A percentile compares a stretch with the other conserved stretches of the same genome.
Conservation (phyloP, 2,888 invertebrate genomes). For the Xestia ashworthii region DNA sequence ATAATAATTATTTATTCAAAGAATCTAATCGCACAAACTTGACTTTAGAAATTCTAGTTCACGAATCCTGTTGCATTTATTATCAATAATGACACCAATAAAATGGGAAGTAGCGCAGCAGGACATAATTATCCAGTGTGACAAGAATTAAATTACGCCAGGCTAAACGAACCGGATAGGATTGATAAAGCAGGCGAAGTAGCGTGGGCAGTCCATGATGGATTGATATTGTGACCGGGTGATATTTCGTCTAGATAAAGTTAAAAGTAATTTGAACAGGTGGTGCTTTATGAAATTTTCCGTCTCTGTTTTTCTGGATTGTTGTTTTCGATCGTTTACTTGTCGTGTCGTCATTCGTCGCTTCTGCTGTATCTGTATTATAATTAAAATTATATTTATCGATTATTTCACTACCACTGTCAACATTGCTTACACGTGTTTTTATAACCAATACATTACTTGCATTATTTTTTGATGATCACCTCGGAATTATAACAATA, state of each 20-base stretch:
- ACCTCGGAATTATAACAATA: constrained; percentile 3
- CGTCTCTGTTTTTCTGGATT: background rate
- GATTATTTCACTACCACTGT: background rate
- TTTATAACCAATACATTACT: background rate
- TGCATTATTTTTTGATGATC: too few species aligned
- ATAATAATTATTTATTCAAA: constrained; percentile 14
- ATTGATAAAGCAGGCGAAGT: constrained; percentile 49
- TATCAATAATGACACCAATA: constrained; percentile 65
- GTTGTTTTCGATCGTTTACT: background rate
- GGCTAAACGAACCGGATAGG: constrained; percentile 57
- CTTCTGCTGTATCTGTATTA: background rate
- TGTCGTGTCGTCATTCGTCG: background rate
- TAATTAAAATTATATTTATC: background rate
- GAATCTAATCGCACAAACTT: constrained; percentile 54
- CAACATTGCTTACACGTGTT: background rate
- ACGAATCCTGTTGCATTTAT: constrained; percentile 67
- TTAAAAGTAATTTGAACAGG: constrained; percentile 38
- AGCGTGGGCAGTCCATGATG: constrained; percentile 50
- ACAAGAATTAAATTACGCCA: constrained; percentile 60
- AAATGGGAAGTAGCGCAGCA: constrained; percentile 68
- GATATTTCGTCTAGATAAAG: constrained; percentile 25
- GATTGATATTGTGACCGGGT: constrained; percentile 20
- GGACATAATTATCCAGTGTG: constrained; percentile 63
- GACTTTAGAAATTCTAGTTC: constrained; percentile 58
- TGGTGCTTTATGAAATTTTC: constrained; percentile 21